phyloP scores from a whole-genome alignment of 2,888 invertebrate species.

The Callimorpha dominula region DNA sequence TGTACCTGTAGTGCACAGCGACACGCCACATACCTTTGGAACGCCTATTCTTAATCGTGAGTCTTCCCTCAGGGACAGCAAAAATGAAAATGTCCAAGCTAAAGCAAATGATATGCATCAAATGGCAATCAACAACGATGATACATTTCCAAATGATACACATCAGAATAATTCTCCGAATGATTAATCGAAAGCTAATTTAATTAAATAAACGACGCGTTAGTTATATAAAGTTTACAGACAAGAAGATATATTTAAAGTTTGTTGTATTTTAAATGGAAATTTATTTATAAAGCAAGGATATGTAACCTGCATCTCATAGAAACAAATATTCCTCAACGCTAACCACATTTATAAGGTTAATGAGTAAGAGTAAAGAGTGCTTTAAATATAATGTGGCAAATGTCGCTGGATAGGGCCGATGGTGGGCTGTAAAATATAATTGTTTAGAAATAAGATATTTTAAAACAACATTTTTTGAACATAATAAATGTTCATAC shows the following conservation, averaged over 20 bases:
- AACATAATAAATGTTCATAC: constrained; percentile 38
- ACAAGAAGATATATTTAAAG: background rate
- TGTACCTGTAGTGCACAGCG: constrained; percentile 32
- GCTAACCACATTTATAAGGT: background rate
- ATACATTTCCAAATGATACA: constrained; percentile 31
- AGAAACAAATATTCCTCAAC: background rate
- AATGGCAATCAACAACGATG: constrained; percentile 33
- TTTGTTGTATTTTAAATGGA: background rate
- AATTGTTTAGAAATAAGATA: constrained; percentile 19
- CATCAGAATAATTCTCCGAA: constrained; percentile 33
- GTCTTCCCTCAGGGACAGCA: constrained; percentile 31
- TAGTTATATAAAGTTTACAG: background rate
- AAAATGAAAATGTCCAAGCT: constrained; percentile 43
- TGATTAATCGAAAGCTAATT: constrained; percentile 5
- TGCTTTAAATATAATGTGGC: background rate
- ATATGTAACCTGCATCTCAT: background rate
- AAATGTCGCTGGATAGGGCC: background rate
- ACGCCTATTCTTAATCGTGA: constrained; percentile 25
- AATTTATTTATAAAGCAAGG: constrained; percentile 3
- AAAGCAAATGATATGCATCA: constrained; percentile 39
- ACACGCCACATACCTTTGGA: constrained; percentile 39
- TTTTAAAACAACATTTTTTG: constrained; percentile 14
- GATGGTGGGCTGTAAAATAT: constrained; percentile 19
- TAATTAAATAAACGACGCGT: background rate
- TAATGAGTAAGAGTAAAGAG: background rate